Evolutionary conservation across 2,113 vertebrate species (phyloP).

Genomic region (Bolborhynchus lineola): DNA sequence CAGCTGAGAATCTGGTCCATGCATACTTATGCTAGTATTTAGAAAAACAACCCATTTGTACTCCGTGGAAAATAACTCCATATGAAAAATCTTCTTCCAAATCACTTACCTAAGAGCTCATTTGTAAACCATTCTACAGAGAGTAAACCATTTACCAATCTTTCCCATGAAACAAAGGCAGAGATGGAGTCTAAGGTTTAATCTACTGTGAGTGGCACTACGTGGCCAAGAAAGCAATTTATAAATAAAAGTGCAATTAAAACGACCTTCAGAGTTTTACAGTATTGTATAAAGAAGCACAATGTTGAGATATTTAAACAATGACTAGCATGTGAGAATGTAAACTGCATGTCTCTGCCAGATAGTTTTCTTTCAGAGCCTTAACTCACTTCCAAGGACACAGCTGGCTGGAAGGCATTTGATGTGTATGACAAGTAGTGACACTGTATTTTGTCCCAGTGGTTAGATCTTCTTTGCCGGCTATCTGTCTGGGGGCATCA

Average conservation of each 20-base stretch:
- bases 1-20: background rate
- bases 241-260: background rate
- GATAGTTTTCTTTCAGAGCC: background rate
- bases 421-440: background rate
- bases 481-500: background rate
- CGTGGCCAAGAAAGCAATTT: conserved; percentile 28
- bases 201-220: background rate
- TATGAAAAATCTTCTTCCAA: background rate
- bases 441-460: background rate
- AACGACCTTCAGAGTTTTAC: background rate
- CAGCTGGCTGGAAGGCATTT: background rate
- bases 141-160: background rate
- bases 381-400: background rate
- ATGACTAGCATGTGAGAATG: background rate
- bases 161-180: background rate
- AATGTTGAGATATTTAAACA: background rate
- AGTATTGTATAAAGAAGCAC: background rate
- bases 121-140: background rate
- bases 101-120: background rate
- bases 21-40: background rate
- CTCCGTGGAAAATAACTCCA: background rate
- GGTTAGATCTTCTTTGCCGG: background rate
- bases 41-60: background rate
- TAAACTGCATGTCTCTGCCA: fast-evolving
- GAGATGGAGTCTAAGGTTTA: background rate